Percentiles rank a stretch among this genome's conserved stretches.
These are phyloP conservation scores for Pantala flavescens DNA, from an alignment of 1,140 invertebrate genomes.

Conservation along the genomic window DNA sequence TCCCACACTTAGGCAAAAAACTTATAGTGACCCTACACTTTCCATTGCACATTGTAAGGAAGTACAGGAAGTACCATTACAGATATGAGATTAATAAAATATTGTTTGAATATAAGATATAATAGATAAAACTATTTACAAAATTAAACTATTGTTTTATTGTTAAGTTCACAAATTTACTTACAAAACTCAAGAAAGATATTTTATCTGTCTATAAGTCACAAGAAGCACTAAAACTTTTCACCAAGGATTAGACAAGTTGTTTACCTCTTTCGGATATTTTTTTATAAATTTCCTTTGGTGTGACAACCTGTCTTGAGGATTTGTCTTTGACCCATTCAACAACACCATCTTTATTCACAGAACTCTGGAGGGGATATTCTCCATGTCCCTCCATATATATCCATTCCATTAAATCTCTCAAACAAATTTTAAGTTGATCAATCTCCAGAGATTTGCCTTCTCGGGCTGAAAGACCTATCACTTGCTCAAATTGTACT, in stretches of 20 bases:
- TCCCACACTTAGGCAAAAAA: too few species aligned
- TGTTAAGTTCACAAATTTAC: too few species aligned
- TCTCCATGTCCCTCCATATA: background rate
- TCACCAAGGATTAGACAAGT: background rate
- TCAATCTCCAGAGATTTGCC: constrained; percentile 1
- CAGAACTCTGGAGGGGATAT: background rate
- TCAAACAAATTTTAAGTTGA: constrained; percentile 10
- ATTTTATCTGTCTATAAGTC: too few species aligned
- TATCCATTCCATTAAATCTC: background rate
- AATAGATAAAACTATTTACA: too few species aligned
- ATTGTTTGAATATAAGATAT: too few species aligned
- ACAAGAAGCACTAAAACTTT: too few species aligned
- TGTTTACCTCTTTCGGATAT: background rate
- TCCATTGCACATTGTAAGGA: too few species aligned
- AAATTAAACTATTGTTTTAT: too few species aligned
- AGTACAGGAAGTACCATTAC: too few species aligned
- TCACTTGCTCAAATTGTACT: constrained; percentile 55
- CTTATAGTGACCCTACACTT: too few species aligned
- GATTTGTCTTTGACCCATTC: background rate
- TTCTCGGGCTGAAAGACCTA: constrained; percentile 27
- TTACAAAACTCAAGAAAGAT: too few species aligned
- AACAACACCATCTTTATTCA: background rate
- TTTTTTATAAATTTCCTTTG: background rate
- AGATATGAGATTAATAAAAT: too few species aligned
- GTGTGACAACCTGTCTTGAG: background rate